Conservation (phyloP, 2,797 vertebrate genomes). For the Heteromormyrus szaboi region DNA sequence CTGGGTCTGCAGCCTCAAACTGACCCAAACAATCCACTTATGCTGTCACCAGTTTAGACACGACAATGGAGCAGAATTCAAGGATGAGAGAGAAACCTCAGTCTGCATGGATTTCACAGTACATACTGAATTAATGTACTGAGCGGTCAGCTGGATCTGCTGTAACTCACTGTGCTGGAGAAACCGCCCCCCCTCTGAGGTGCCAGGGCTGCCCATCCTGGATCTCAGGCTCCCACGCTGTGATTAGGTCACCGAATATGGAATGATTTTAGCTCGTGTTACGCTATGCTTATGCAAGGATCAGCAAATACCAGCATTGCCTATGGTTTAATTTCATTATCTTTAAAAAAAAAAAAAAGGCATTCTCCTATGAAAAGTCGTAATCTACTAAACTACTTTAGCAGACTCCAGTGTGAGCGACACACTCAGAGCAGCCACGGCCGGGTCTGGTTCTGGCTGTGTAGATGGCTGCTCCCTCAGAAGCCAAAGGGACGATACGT, state of each 20-base stretch:
- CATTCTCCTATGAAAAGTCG: neutral
- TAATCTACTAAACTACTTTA: neutral
- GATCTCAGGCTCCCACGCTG: neutral
- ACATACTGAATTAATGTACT: neutral
- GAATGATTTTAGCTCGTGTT: neutral
- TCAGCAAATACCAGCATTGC: neutral
- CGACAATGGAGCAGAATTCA: neutral
- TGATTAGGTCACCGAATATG: neutral
- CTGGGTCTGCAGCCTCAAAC: neutral
- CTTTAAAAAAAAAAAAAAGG: neutral
- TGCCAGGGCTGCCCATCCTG: neutral
- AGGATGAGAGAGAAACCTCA: neutral
- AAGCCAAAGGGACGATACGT: neutral
- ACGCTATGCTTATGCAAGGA: neutral
- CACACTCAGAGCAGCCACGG: neutral
- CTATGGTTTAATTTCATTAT: neutral
- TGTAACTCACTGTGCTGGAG: neutral
- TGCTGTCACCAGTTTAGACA: neutral
- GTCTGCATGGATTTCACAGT: neutral
- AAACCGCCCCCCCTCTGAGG: neutral
- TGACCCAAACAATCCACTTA: neutral
- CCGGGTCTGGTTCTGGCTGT: neutral
- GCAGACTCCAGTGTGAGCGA: neutral
- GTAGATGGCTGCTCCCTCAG: neutral
- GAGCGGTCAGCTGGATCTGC: neutral